Conservation (phyloP, 2,888 invertebrate genomes). For the Cryptocheilus praepositus region DNA sequence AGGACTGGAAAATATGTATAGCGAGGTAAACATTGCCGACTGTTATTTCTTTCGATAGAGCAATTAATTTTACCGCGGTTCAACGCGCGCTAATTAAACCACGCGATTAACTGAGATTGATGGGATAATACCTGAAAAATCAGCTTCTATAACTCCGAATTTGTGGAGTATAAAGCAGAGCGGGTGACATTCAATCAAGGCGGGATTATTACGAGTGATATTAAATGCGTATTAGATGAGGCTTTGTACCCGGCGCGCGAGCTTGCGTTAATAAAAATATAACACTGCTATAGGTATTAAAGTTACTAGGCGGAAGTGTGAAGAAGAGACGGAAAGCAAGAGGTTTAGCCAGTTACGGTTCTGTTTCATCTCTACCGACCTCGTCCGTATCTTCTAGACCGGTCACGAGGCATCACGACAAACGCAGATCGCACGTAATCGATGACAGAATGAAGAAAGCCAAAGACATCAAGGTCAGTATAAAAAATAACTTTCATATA, state of each 20-base stretch:
- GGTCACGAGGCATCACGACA: conserved; percentile 79
- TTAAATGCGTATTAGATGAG: neutral
- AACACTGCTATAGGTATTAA: conserved; percentile 76
- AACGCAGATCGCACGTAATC: conserved; percentile 79
- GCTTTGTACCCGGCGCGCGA: neutral
- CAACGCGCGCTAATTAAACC: too few relatives aligned
- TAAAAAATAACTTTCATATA: neutral
- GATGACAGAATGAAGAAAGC: conserved; percentile 85
- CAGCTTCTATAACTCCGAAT: too few relatives aligned
- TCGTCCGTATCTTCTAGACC: conserved; percentile 89
- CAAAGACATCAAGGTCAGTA: conserved; percentile 81
- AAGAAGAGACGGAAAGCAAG: conserved; percentile 75
- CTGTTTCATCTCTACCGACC: conserved; percentile 89
- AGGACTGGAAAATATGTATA: conserved; percentile 91
- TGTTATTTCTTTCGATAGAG: neutral
- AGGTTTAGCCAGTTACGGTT: conserved; percentile 80
- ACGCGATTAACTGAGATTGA: too few relatives aligned
- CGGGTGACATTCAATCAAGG: neutral
- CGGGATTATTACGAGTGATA: neutral
- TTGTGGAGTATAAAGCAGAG: neutral
- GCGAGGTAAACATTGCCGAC: conserved; percentile 79
- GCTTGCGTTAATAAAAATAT: conserved; percentile 5
- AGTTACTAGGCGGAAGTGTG: conserved; percentile 78
- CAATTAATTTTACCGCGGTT: neutral
- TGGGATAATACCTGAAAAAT: too few relatives aligned